Percentiles rank a stretch among this genome's conserved stretches.
These are phyloP conservation scores for Andrena bicolor DNA, from an alignment of 2,888 invertebrate species.

Conservation along the genomic window DNA sequence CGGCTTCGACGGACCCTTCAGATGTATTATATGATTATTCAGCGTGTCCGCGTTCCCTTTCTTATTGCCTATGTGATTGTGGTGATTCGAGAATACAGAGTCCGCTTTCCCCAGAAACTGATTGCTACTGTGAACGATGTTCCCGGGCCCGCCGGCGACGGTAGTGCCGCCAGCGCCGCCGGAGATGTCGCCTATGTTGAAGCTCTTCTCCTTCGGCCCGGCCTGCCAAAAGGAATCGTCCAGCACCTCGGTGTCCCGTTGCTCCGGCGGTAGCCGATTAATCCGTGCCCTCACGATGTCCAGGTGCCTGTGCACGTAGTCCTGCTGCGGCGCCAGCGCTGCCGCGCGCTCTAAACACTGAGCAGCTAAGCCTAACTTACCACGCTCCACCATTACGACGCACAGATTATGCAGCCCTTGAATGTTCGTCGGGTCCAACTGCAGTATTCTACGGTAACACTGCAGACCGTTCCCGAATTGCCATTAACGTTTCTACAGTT, in stretches of 20 bases:
- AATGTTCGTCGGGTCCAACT: slow-evolving; percentile 95
- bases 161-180: slow-evolving; percentile 5
- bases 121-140: slow-evolving; percentile 51
- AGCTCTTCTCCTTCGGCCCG: slow-evolving; percentile 63
- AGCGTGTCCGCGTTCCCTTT: slow-evolving; percentile 68
- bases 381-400: slow-evolving; percentile 97
- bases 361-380: slow-evolving; percentile 93
- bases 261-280: slow-evolving; percentile 80
- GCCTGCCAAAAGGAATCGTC: slow-evolving; percentile 79
- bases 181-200: slow-evolving; percentile 58
- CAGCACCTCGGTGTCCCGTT: slow-evolving; percentile 79
- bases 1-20: slow-evolving; percentile 75
- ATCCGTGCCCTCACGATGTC: slow-evolving; percentile 93
- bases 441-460: slow-evolving; percentile 96
- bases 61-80: slow-evolving; percentile 79
- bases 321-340: slow-evolving; percentile 94
- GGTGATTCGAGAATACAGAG: slow-evolving; percentile 78
- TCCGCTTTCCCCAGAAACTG: slow-evolving; percentile 78
- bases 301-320: slow-evolving; percentile 95
- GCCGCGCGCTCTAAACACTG: slow-evolving; percentile 93
- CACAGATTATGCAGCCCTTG: slow-evolving; percentile 98
- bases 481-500: background rate
- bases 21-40: slow-evolving; percentile 76
- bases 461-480: slow-evolving; percentile 84
- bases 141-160: slow-evolving; percentile 64